Evolutionary conservation across 2,888 invertebrate species (phyloP).

Genomic region (Buathra laborator): DNA sequence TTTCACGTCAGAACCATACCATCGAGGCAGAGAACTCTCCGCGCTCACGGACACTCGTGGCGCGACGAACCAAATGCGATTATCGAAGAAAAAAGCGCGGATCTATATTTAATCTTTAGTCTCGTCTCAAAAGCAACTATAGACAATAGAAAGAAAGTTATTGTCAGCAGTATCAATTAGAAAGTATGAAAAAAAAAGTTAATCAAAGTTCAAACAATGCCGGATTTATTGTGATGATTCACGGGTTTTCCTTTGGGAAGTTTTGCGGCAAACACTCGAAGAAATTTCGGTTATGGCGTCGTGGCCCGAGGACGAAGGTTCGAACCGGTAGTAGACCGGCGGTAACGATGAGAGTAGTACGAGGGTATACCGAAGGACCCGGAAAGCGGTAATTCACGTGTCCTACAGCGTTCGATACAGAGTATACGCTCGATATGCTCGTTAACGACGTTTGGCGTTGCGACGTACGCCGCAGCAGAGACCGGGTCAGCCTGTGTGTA

Average conservation of each 20-base stretch:
- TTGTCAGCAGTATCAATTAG: background rate
- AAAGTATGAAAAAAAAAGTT: background rate
- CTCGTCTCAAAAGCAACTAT: background rate
- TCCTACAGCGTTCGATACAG: constrained; percentile 34
- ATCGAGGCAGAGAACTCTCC: background rate
- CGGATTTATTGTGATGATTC: background rate
- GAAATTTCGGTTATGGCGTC: constrained; percentile 14
- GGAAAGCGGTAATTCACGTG: constrained; percentile 45
- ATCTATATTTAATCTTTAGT: background rate
- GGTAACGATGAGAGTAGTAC: constrained; percentile 18
- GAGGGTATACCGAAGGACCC: constrained; percentile 16
- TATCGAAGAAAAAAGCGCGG: background rate
- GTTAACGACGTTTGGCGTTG: constrained; percentile 54
- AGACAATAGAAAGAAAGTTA: background rate
- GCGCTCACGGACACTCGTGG: background rate
- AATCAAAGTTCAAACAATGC: background rate
- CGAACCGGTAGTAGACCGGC: background rate
- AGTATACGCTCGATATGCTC: constrained; percentile 35
- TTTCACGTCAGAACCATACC: constrained; percentile 46
- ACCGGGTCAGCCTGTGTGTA: constrained; percentile 31
- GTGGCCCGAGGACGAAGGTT: background rate
- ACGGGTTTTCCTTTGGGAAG: background rate
- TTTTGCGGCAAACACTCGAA: background rate
- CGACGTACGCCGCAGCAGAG: constrained; percentile 29
- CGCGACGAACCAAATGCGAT: constrained; percentile 20